Evolutionary conservation across 2,113 vertebrate species (phyloP).

Genomic region (Callithrix jacchus): DNA sequence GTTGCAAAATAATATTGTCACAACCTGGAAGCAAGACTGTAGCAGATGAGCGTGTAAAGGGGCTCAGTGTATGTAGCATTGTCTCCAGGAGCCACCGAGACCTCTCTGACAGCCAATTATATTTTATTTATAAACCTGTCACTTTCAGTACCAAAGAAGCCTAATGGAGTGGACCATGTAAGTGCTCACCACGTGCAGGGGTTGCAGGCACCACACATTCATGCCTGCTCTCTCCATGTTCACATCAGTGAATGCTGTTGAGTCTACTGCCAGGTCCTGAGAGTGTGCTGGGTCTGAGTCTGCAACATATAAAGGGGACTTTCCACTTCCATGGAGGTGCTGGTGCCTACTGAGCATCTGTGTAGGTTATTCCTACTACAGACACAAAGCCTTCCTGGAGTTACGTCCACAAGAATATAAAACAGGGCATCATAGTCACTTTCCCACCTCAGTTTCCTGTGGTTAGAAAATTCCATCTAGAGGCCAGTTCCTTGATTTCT

Average conservation of each 20-base stretch:
- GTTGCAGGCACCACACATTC: no score
- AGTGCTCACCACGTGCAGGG: accelerated
- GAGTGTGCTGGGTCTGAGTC: accelerated
- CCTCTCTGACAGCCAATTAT: neutral
- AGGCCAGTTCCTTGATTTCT: neutral
- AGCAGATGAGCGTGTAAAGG: neutral
- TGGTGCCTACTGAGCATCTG: accelerated
- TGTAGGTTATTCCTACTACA: accelerated
- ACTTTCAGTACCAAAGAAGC: neutral
- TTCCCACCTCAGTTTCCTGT: accelerated
- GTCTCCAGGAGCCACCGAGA: neutral
- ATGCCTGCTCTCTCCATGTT: accelerated
- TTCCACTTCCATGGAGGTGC: accelerated
- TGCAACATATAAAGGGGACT: accelerated
- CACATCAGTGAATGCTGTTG: neutral
- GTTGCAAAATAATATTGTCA: neutral
- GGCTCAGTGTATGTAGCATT: neutral
- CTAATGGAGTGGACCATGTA: neutral
- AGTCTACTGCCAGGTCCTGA: neutral
- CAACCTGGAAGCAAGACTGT: neutral
- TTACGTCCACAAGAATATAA: neutral
- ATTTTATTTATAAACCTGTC: conserved; percentile 56
- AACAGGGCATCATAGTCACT: neutral
- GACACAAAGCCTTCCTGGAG: accelerated
- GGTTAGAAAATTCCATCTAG: neutral